A percentile compares a stretch with the other conserved stretches of the same genome.
Conservation (phyloP, 1,140 invertebrate species). For the Plodia interpunctella region DNA sequence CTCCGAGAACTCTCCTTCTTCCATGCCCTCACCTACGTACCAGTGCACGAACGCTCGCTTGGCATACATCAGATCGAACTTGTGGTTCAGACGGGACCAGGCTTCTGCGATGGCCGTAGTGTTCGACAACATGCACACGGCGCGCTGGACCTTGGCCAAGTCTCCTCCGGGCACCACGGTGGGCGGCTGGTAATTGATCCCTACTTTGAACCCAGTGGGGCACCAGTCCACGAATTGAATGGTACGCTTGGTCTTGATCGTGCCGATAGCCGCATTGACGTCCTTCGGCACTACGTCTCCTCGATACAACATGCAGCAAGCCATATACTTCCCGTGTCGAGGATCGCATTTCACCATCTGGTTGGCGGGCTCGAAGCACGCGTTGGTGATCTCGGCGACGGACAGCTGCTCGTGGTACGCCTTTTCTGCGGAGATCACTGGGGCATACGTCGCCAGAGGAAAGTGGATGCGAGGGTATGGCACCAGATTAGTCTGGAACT, state of each 20-base stretch:
- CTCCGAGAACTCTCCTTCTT: constrained; percentile 91
- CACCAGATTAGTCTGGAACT: constrained; percentile 93
- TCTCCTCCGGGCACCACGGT: constrained; percentile 91
- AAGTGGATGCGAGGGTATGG: constrained; percentile 91
- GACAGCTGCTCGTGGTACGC: constrained; percentile 89
- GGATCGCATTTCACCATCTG: constrained; percentile 96
- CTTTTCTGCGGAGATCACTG: constrained; percentile 90
- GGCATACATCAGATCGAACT: constrained; percentile 85
- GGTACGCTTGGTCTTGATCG: constrained; percentile 88
- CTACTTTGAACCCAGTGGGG: constrained; percentile 89
- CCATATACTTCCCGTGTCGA: constrained; percentile 93
- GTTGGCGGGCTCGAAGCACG: constrained; percentile 92
- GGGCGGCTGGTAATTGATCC: constrained; percentile 88
- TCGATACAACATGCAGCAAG: constrained; percentile 88
- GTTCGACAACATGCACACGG: constrained; percentile 92
- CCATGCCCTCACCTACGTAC: constrained; percentile 92
- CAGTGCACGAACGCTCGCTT: constrained; percentile 86
- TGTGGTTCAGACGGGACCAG: constrained; percentile 87
- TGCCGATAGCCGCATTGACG: constrained; percentile 90
- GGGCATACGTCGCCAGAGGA: constrained; percentile 91
- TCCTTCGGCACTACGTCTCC: constrained; percentile 88
- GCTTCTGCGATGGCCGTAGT: constrained; percentile 90
- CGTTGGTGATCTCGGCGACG: constrained; percentile 91
- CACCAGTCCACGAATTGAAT: constrained; percentile 96
- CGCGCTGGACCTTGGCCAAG: constrained; percentile 86